Evolutionary conservation across 2,113 vertebrate species (phyloP).

Genomic region (Vulpes lagopus): DNA sequence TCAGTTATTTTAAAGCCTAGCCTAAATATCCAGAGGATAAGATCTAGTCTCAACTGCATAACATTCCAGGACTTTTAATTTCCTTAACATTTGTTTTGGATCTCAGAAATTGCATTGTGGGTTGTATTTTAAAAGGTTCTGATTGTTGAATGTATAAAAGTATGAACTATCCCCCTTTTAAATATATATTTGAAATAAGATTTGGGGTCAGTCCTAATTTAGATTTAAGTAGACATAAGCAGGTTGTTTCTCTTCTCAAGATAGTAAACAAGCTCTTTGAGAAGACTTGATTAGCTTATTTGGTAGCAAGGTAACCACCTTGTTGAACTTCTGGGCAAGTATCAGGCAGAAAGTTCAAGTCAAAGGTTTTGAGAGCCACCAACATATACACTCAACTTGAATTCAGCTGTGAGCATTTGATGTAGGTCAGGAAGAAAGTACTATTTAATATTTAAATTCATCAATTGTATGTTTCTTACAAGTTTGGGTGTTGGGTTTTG

Average conservation of each 20-base stretch:
- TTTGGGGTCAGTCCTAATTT: constrained; percentile 47
- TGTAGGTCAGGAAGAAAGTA: constrained; percentile 34
- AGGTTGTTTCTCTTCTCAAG: constrained; percentile 29
- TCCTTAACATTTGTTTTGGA: constrained; percentile 54
- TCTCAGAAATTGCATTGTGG: constrained; percentile 34
- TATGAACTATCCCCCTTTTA: constrained; percentile 16
- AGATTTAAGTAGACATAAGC: neutral
- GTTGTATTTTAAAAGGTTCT: constrained; percentile 46
- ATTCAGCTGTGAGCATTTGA: constrained; percentile 37
- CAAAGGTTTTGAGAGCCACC: constrained; percentile 15
- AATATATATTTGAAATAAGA: constrained; percentile 47
- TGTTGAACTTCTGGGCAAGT: constrained; percentile 13
- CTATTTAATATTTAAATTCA: constrained; percentile 21
- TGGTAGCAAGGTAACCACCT: constrained; percentile 26
- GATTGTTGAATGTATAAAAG: constrained; percentile 38
- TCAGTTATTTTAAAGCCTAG: constrained; percentile 50
- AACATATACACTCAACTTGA: neutral
- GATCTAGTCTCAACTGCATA: neutral
- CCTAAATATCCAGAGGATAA: constrained; percentile 35
- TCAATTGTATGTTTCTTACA: constrained; percentile 56
- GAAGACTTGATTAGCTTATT: constrained; percentile 33
- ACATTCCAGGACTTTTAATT: constrained; percentile 32
- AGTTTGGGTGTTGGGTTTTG: constrained; percentile 16
- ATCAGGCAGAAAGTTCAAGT: constrained; percentile 55
- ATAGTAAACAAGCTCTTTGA: constrained; percentile 49